Conservation (phyloP, 2,888 invertebrate species). For the Punctoribates punctum region DNA sequence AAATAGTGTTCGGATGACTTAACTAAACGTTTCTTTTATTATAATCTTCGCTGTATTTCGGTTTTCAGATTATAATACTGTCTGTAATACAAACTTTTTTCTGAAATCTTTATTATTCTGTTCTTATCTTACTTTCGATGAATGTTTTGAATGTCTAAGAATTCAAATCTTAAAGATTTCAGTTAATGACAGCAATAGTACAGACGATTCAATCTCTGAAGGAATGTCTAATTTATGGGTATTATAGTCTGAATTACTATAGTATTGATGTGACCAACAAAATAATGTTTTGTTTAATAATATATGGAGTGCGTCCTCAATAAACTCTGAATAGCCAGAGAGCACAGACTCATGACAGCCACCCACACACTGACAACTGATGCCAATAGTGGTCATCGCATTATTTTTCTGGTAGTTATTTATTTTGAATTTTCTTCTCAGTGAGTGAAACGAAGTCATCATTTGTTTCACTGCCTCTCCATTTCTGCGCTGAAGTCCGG, state of each 20-base stretch:
- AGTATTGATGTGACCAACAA: neutral
- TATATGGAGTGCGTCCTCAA: conserved; percentile 24
- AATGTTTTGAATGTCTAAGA: neutral
- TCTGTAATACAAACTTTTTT: neutral
- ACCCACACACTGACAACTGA: conserved; percentile 21
- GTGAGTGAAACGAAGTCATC: conserved; percentile 15
- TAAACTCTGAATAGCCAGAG: conserved; percentile 7
- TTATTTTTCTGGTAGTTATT: conserved; percentile 20
- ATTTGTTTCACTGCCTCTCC: conserved; percentile 7
- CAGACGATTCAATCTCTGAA: neutral
- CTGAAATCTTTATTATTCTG: neutral
- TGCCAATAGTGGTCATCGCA: neutral
- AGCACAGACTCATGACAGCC: neutral
- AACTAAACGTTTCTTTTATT: no score
- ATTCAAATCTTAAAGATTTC: neutral
- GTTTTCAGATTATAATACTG: conserved; percentile 1
- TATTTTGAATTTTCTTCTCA: neutral
- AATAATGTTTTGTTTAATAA: conserved; percentile 32
- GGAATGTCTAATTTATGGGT: conserved; percentile 17
- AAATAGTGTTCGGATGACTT: neutral
- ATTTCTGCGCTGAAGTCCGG: conserved; percentile 11
- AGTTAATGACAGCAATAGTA: neutral
- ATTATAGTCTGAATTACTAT: conserved; percentile 15
- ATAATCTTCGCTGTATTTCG: neutral
- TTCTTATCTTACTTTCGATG: conserved; percentile 9